A percentile compares a stretch with the other conserved stretches of the same genome.
These are phyloP conservation scores for Neosalanx taihuensis DNA, from an alignment of 2,797 vertebrate species.

Conservation along the genomic window DNA sequence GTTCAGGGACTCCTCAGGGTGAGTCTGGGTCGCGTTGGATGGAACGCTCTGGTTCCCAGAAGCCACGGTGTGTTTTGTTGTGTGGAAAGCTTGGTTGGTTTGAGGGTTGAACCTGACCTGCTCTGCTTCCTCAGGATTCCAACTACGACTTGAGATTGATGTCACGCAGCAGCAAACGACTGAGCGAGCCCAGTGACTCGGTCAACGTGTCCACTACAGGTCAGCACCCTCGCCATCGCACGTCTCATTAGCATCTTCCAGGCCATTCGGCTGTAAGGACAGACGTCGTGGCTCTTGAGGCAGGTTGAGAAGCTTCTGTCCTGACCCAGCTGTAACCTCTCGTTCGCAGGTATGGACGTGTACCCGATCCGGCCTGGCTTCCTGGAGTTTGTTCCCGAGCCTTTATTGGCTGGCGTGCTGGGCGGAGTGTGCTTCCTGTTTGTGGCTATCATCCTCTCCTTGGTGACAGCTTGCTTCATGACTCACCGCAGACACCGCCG, in stretches of 20 bases:
- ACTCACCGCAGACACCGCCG: constrained; percentile 73
- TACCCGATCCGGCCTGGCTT: constrained; percentile 84
- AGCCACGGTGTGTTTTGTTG: neutral
- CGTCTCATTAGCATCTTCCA: no score
- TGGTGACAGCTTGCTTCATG: constrained; percentile 86
- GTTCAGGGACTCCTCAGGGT: constrained; percentile 91
- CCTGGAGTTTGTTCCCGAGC: constrained; percentile 83
- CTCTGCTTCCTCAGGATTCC: constrained; percentile 74
- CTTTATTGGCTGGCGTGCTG: constrained; percentile 86
- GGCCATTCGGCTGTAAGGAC: neutral
- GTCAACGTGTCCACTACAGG: constrained; percentile 87
- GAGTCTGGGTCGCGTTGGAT: constrained; percentile 18
- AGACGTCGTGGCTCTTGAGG: neutral
- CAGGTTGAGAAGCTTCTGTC: neutral
- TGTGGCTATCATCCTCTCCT: constrained; percentile 84
- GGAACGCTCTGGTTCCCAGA: neutral
- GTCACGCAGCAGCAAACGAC: constrained; percentile 79
- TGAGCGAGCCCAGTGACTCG: constrained; percentile 87
- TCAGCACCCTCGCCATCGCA: constrained; percentile 51
- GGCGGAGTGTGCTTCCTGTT: constrained; percentile 91
- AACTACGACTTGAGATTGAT: constrained; percentile 88
- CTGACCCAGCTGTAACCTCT: neutral
- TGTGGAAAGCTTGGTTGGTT: neutral
- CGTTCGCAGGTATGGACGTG: constrained; percentile 84
- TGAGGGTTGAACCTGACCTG: neutral